A percentile compares a stretch with the other conserved stretches of the same genome.
phyloP scores from a whole-genome alignment of 2,888 invertebrate species.

The Ephialtes manifestator region DNA sequence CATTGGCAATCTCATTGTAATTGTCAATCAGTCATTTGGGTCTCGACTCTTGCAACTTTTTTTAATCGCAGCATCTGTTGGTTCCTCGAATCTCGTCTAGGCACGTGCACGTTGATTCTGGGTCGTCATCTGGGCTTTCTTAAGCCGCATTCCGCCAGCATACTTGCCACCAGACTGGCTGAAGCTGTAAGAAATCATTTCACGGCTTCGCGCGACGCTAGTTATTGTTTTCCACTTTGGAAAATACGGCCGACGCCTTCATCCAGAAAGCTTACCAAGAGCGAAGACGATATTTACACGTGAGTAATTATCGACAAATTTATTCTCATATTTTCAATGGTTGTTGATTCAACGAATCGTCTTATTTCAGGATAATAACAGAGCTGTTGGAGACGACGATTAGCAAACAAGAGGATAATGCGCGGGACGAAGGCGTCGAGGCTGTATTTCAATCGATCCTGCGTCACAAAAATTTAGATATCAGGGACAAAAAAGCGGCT shows the following conservation, averaged over 20 bases:
- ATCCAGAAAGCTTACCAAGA: conserved; percentile 90
- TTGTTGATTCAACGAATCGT: background rate
- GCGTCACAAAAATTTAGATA: conserved; percentile 90
- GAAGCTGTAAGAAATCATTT: conserved; percentile 93
- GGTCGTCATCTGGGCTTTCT: conserved; percentile 93
- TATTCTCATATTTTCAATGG: too few relatives aligned
- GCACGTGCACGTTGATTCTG: conserved; percentile 92
- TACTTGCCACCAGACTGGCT: conserved; percentile 89
- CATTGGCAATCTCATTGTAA: background rate
- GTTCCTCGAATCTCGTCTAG: conserved; percentile 83
- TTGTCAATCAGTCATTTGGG: conserved; percentile 5
- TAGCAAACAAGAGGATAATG: conserved; percentile 87
- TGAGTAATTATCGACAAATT: conserved; percentile 84
- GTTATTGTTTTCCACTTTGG: conserved; percentile 94
- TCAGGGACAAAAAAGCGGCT: conserved; percentile 93
- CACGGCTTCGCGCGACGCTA: conserved; percentile 92
- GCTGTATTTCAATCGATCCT: conserved; percentile 93
- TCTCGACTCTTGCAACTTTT: conserved; percentile 12
- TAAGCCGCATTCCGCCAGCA: conserved; percentile 86
- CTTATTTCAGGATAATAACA: conserved; percentile 89
- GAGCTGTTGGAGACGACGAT: conserved; percentile 91
- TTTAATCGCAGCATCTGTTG: conserved; percentile 62
- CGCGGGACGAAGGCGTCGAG: conserved; percentile 88
- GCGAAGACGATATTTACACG: conserved; percentile 94
- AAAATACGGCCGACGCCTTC: conserved; percentile 92